A percentile compares a stretch with the other conserved stretches of the same genome.
Conservation (phyloP, 2,888 invertebrate genomes). For the Busseola fusca region DNA sequence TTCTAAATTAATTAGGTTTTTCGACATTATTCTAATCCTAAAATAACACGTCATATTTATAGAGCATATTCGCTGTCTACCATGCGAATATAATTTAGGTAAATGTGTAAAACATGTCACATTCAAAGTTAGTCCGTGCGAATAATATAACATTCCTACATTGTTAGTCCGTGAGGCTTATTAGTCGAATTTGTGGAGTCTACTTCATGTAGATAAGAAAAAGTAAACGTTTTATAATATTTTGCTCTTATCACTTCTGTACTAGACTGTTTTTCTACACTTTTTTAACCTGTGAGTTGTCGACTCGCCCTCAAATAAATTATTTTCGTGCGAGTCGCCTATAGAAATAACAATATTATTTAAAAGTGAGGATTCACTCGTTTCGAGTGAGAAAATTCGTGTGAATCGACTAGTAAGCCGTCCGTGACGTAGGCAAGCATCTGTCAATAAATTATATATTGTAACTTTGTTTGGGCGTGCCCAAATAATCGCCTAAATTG, state of each 20-base stretch:
- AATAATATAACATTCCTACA: not conserved
- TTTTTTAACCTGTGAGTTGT: not conserved
- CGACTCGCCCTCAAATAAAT: not conserved
- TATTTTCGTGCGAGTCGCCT: not conserved
- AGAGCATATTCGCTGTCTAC: not conserved
- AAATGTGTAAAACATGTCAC: constrained; percentile 4
- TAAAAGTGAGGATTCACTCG: too few species aligned
- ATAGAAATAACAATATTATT: too few species aligned
- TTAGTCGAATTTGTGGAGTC: not conserved
- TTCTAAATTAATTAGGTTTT: not conserved
- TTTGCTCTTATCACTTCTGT: not conserved
- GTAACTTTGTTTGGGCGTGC: constrained; percentile 34
- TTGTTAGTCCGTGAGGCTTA: not conserved
- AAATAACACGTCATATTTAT: not conserved
- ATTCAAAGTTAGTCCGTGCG: not conserved
- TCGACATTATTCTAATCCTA: not conserved
- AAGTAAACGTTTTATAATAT: not conserved
- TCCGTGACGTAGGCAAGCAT: constrained; percentile 13
- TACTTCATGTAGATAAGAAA: not conserved
- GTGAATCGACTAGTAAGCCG: not conserved
- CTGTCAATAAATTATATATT: constrained; percentile 38
- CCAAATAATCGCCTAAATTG: constrained; percentile 29
- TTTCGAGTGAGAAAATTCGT: too few species aligned
- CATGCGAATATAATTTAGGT: not conserved
- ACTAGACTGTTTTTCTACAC: not conserved